These are phyloP conservation scores for Puntigrus tetrazona DNA, from an alignment of 2,113 vertebrate species.

Conservation along the genomic window DNA sequence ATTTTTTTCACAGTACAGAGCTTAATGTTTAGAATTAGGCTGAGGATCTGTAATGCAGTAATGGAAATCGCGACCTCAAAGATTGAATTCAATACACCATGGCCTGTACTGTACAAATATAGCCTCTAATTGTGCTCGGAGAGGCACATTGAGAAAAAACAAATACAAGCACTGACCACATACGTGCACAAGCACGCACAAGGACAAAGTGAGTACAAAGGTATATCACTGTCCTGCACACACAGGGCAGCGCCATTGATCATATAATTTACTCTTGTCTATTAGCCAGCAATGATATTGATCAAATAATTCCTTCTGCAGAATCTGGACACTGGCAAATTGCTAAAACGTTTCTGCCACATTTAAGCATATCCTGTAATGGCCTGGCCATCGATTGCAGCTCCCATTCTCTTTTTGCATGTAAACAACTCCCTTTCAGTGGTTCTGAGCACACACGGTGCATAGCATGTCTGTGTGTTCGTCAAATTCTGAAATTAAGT, in stretches of 20 bases:
- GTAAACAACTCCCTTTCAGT: conserved; percentile 74
- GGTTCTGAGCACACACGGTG: conserved; percentile 54
- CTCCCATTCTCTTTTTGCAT: conserved; percentile 65
- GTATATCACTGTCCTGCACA: conserved; percentile 44
- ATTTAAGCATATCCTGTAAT: conserved; percentile 75
- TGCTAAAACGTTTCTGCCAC: conserved; percentile 74
- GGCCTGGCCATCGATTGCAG: conserved; percentile 73
- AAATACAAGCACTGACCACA: conserved; percentile 6
- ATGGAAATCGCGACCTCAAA: neutral
- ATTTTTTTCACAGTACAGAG: too few species aligned
- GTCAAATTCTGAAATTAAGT: conserved; percentile 67
- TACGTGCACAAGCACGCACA: conserved; percentile 34
- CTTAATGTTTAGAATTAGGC: too few species aligned
- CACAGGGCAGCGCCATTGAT: conserved; percentile 73
- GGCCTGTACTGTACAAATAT: neutral
- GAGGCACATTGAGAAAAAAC: neutral
- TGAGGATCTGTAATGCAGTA: too few species aligned
- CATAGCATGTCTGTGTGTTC: conserved; percentile 61
- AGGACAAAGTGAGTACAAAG: conserved; percentile 22
- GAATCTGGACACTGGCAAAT: conserved; percentile 72
- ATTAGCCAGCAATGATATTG: conserved; percentile 76
- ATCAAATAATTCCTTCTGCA: conserved; percentile 79
- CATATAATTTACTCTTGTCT: conserved; percentile 82
- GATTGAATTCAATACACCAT: neutral
- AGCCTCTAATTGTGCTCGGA: neutral